Evolutionary conservation across 2,888 invertebrate genomes (phyloP), one percentile per base, ranked within the genome.

Genomic region (Uropetala carovei): DNA sequence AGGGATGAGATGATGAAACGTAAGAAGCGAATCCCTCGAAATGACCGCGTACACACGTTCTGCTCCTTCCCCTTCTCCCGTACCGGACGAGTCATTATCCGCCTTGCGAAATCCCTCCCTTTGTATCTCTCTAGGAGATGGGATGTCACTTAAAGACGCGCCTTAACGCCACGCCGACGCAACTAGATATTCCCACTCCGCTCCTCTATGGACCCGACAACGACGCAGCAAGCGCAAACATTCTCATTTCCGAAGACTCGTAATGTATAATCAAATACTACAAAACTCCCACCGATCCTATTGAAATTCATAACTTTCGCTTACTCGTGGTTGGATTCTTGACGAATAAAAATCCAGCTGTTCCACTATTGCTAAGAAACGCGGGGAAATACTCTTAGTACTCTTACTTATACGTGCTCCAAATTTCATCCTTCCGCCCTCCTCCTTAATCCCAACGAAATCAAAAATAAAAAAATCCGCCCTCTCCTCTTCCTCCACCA

Each of bases 81-180:
- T 13, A 22, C 11, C 75, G 75, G 75, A 75, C 75, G 75, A 75
- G 22, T 22, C 75, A 75, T 75, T 75, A 43, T 43, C 43, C 43
- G 43, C 43, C 43, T 43, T 75, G 27, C 22, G 75, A 27, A 9
- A 75, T 75, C 75, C 68, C 22, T 75, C 22, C 11, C 27, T 27
- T 75, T 75, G 75, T 27, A 75, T 75, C 75, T 75, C 75, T 75
- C 75, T 27, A 75, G 75, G 75, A 75, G 75, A 75, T 75, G 13
- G 75, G 75, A 27, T 75, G 75, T 75, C 75, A 75, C 75, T 75
- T 75, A 75, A 22, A 75, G 75, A 75, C 75, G 75, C 75, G 75
- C 75, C 75, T 22, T 18, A 13, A 13, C 13, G 75, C 22, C 75
- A 27, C 11, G 75, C 22, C 75, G 22, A 9, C 22, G 75, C 13